Base-by-base conservation (phyloP, 2,888 invertebrate genomes). In the Limnephilus rhombicus region DNA sequence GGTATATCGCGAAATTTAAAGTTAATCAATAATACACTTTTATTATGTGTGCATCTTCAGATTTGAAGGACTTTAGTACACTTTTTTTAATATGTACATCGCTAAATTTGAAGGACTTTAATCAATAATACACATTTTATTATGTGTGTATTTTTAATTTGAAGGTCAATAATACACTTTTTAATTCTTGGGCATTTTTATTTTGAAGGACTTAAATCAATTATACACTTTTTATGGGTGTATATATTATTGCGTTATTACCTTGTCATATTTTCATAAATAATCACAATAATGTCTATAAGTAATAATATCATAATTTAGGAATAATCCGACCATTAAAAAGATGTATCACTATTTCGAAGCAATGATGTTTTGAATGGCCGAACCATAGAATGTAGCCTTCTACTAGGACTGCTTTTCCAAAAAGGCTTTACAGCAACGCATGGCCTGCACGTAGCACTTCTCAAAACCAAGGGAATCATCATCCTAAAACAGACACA, bases 401-500 rank as follows among this genome's bases (percentile, higher is more conserved):
- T 37, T 37, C 24, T 80, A 68, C 92, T 91, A 91, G 37, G 93
- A 92, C 49, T 93, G 86, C 82, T 93, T 95, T 94, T 97, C 95
- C 94, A 98, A 95, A 95, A 98, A 98, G 83, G 96, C 97, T 92
- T 96, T 95, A 94, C 97, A 97, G 92, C 97, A 97, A 92, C 97
- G 95, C 2, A 97, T 94, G 94, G 98, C 98, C 94, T 98, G 98
- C 93, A 97, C 96, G 94, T 97, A 98, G 94, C 98, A 98, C 94
- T 97, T 97, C 94, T 98, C 97, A 95, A 98, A 98, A 18, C 98
- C 98, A 92, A 96, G 96, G 90, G 96, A 96, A 89, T 97, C 97
- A 80, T 95, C 94, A 95, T 98, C 97, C 98, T 98, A 94, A 85
- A 96, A 95, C 92, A 90, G 92, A 94, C 93, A 91, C 94, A n/a